Evolutionary conservation across 2,113 vertebrate genomes (phyloP).

Genomic region (Oncorhynchus kisutch): DNA sequence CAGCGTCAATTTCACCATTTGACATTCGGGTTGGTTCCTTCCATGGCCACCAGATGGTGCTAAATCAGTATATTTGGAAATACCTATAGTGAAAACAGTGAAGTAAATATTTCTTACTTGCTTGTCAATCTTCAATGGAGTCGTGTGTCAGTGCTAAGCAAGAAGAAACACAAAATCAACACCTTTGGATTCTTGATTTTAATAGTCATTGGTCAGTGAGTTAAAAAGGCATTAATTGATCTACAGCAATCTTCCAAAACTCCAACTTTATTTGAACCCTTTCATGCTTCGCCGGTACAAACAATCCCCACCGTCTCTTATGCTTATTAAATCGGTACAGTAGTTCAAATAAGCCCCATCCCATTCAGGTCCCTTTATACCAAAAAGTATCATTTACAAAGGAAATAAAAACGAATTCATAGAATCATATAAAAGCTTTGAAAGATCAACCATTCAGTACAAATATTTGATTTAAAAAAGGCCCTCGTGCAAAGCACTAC

Average conservation of each 20-base stretch:
- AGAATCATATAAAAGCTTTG: neutral
- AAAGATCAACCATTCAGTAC: conserved; percentile 27
- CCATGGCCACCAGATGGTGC: no score
- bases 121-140: no score
- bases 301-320: conserved; percentile 44
- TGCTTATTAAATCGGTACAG: conserved; percentile 56
- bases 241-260: neutral
- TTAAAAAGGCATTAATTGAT: neutral
- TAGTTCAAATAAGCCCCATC: conserved; percentile 55
- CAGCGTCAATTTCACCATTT: no score
- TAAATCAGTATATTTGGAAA: no score
- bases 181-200: neutral
- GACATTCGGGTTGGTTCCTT: no score
- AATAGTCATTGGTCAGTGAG: neutral
- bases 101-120: no score
- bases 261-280: neutral
- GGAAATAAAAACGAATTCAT: conserved; percentile 22
- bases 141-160: no score
- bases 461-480: conserved; percentile 29
- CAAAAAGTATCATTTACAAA: conserved; percentile 45
- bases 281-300: conserved; percentile 11
- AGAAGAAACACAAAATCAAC: no score
- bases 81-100: no score
- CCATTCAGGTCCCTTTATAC: conserved; percentile 54
- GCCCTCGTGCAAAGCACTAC: conserved; percentile 22